Conservation (phyloP, 2,888 invertebrate species). For the Drosophila neotestacea region DNA sequence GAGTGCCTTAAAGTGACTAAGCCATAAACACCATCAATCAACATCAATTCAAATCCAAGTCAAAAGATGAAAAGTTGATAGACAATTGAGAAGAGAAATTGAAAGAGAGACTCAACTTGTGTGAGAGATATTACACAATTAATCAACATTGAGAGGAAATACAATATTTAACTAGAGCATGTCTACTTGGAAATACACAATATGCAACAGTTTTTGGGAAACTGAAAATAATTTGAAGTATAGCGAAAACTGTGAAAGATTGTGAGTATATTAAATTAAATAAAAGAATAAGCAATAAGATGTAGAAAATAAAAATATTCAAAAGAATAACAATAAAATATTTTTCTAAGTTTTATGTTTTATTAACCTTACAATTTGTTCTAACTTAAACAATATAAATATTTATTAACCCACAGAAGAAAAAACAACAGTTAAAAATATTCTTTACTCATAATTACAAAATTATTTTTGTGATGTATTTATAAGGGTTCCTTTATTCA, state of each 20-base stretch:
- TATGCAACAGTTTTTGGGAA: slow-evolving; percentile 12
- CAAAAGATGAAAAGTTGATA: slow-evolving; percentile 57
- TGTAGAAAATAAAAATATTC: no score
- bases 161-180: slow-evolving; percentile 10
- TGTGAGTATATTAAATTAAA: no score
- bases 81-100: slow-evolving; percentile 55
- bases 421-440: no score
- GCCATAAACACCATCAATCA: slow-evolving; percentile 62
- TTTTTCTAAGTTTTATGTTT: no score
- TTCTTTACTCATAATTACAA: no score
- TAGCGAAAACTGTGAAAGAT: background rate
- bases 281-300: no score
- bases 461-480: no score
- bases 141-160: slow-evolving; percentile 50
- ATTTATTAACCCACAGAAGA: no score
- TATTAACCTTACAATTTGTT: no score
- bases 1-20: slow-evolving; percentile 12
- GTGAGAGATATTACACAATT: slow-evolving; percentile 33
- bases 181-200: background rate
- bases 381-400: no score
- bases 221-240: background rate
- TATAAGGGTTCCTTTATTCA: no score
- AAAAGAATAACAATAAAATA: no score
- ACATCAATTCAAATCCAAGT: slow-evolving; percentile 71
- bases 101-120: slow-evolving; percentile 28